These are phyloP conservation scores for Sphaerophoria taeniata DNA, from an alignment of 2,888 invertebrate species.

Conservation along the genomic window DNA sequence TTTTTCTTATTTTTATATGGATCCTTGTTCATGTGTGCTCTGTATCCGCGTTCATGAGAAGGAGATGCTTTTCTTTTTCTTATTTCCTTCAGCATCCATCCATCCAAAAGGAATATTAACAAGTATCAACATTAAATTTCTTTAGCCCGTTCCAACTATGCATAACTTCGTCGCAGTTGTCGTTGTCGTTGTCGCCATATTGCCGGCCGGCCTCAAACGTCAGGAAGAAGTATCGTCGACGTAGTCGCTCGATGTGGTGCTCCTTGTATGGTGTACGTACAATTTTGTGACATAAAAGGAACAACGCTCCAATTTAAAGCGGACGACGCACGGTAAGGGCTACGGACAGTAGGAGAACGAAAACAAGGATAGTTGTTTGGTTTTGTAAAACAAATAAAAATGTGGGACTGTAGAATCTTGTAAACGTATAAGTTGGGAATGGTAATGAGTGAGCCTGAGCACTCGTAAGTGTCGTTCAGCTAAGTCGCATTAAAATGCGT, in stretches of 20 bases:
- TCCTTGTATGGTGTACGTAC: too few species aligned
- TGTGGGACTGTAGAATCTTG: conserved; percentile 45
- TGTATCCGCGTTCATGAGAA: conserved; percentile 45
- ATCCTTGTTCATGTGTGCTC: conserved; percentile 36
- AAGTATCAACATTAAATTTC: conserved; percentile 72
- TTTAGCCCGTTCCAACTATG: conserved; percentile 42
- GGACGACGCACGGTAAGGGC: not conserved
- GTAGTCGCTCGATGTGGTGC: conserved; percentile 24
- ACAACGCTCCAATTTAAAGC: conserved; percentile 63
- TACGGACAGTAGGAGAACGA: conserved; percentile 25
- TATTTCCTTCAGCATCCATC: conserved; percentile 57
- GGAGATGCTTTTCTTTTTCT: conserved; percentile 28
- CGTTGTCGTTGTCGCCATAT: not conserved
- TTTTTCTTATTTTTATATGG: conserved; percentile 5
- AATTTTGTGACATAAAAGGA: too few species aligned
- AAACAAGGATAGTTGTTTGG: conserved; percentile 56
- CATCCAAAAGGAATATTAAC: conserved; percentile 70
- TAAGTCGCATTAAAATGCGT: conserved; percentile 65
- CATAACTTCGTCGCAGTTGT: conserved; percentile 2
- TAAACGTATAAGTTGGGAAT: not conserved
- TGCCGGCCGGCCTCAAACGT: too few species aligned
- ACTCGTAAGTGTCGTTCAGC: conserved; percentile 60
- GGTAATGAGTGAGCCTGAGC: conserved; percentile 56
- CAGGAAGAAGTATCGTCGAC: conserved; percentile 33
- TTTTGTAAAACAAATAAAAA: not conserved